These are phyloP conservation scores for Chionis minor DNA, from an alignment of 2,113 vertebrate species.

Conservation along the genomic window DNA sequence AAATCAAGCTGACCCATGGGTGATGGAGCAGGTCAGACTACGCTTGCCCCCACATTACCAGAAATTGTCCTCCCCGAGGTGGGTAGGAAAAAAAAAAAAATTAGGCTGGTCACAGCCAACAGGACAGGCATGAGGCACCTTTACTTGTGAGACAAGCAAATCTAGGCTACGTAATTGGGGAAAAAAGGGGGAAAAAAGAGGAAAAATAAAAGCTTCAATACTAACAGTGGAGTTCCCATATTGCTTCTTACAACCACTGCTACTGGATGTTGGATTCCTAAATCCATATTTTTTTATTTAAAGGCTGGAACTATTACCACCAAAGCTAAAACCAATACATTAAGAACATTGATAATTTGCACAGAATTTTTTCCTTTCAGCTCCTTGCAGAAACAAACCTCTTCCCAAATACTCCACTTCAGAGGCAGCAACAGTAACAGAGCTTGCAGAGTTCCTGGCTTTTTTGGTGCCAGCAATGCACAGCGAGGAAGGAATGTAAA, in stretches of 20 bases:
- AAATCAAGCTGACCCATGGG: background rate
- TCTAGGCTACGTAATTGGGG: accelerated
- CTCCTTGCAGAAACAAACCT: background rate
- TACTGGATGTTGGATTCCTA: background rate
- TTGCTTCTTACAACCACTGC: background rate
- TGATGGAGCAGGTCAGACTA: background rate
- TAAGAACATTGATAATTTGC: background rate
- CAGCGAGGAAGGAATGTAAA: background rate
- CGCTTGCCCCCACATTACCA: background rate
- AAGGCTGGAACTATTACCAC: background rate
- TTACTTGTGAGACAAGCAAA: background rate
- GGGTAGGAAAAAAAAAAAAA: background rate
- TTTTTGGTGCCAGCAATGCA: background rate
- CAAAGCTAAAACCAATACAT: background rate
- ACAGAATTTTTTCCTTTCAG: accelerated
- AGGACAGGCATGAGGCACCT: background rate
- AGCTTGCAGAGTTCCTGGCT: background rate
- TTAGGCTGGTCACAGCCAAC: background rate
- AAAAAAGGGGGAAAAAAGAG: accelerated
- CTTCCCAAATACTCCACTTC: background rate
- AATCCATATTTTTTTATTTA: background rate
- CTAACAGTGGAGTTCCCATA: background rate
- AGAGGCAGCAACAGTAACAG: background rate
- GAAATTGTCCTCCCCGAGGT: background rate
- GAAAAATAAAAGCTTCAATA: background rate